Evolutionary conservation across 1,140 invertebrate genomes (phyloP), one percentile per base, ranked within the genome.

Genomic region (Nasonia longicornis): DNA sequence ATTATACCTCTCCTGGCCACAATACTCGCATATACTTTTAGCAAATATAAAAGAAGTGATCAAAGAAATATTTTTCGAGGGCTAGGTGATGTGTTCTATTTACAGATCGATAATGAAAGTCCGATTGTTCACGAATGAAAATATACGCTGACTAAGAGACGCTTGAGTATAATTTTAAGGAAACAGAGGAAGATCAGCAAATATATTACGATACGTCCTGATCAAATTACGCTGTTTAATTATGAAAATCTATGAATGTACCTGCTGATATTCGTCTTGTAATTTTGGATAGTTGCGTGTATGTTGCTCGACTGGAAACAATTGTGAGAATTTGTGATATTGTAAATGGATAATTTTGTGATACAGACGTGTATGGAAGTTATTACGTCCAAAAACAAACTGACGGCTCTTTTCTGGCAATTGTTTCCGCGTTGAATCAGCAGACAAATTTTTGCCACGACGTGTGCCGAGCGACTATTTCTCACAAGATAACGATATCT

Each of bases 181-280:
- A 26, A 26, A 26, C 26, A 26, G 22, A 31, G 31, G 4, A 35
- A 35, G 31, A 35, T 26, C 26, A 26, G 26, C 26, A 71, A 38
- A 48, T 70, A n/a, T 63, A 79, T 29, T 38, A 38, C 1, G 38
- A 42, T 42, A 42, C 6, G 8, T 42, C 71, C 69, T 31, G 12
- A 73, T 73, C 31, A 67, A 35, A 80, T 20, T 81, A 77, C 4
- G 20, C 45, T 77, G 38, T 81, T 48, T 29, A 45, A 20, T 10
- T 22, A 63, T 16, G 38, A 63, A 45, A 79, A 80, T 77, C 71
- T 77, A 4, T 81, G 42, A 14, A 45, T 77, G 80, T 81, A 71
- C 74, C 74, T 77, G 67, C 22, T 64, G 35, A 77, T 80, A 58
- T 77, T 42, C 45, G 38, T 64, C 71, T 69, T 31, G 22, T 63